These are phyloP conservation scores for Drosophila kokeensis DNA, from an alignment of 2,888 invertebrate species.

Conservation along the genomic window DNA sequence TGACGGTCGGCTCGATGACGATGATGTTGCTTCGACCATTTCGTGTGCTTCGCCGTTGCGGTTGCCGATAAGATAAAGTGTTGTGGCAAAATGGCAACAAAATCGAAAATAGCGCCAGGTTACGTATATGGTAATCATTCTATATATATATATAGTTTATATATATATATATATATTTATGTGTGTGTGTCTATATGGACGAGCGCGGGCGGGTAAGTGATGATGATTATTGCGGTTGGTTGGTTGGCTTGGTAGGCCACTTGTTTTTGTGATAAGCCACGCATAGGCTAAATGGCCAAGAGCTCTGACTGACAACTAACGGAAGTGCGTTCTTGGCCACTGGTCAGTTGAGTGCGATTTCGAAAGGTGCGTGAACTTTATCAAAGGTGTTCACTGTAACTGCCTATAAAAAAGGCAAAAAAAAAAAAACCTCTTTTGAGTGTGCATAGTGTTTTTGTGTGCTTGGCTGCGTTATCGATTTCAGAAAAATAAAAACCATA, in stretches of 20 bases:
- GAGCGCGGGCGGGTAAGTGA: background rate
- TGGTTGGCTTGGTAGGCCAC: background rate
- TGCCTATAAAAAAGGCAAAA: slow-evolving; percentile 9
- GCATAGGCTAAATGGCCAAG: slow-evolving; percentile 13
- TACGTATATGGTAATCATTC: slow-evolving; percentile 70
- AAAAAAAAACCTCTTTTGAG: background rate
- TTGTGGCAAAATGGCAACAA: slow-evolving; percentile 61
- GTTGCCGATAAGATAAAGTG: slow-evolving; percentile 70
- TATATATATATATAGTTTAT: background rate
- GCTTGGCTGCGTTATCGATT: slow-evolving; percentile 71
- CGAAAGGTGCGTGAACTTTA: slow-evolving; percentile 45
- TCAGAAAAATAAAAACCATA: slow-evolving; percentile 48
- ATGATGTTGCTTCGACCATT: slow-evolving; percentile 30
- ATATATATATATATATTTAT: background rate
- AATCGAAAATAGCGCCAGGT: slow-evolving; percentile 72
- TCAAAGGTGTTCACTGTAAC: slow-evolving; percentile 59
- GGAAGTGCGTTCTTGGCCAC: slow-evolving; percentile 56
- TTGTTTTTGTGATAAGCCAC: slow-evolving; percentile 19
- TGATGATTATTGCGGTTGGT: background rate
- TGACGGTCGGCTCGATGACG: slow-evolving; percentile 27
- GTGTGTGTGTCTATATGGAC: background rate
- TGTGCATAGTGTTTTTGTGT: slow-evolving; percentile 8
- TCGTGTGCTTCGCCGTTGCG: slow-evolving; percentile 50
- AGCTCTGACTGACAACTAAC: slow-evolving; percentile 60
- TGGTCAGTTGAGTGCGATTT: slow-evolving; percentile 35